These are phyloP conservation scores for Theocolax elegans DNA, from an alignment of 1,140 invertebrate species.

Conservation along the genomic window DNA sequence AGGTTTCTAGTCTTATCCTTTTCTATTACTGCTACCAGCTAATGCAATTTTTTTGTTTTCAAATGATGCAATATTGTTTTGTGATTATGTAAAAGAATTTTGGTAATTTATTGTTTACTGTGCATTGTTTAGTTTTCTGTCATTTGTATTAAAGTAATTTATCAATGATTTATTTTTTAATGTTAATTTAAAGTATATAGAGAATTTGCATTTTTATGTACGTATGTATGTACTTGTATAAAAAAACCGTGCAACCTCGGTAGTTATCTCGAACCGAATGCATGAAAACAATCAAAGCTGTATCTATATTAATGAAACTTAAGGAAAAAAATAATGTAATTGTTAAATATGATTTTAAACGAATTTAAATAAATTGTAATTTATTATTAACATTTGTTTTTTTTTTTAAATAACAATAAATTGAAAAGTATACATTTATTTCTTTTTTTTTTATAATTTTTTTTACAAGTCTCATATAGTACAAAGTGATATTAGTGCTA, in stretches of 20 bases:
- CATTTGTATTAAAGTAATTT: constrained; percentile 11
- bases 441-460: constrained; percentile 32
- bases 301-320: constrained; percentile 40
- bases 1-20: too few species aligned
- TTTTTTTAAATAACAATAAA: constrained; percentile 15
- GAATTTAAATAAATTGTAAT: constrained; percentile 61
- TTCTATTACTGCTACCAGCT: too few species aligned
- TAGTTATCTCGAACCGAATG: constrained; percentile 29
- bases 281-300: constrained; percentile 36
- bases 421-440: constrained; percentile 52
- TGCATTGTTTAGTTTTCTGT: constrained; percentile 15
- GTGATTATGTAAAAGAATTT: not conserved
- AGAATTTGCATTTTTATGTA: constrained; percentile 33
- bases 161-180: constrained; percentile 13
- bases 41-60: constrained; percentile 2
- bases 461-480: constrained; percentile 38
- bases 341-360: constrained; percentile 60
- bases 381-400: constrained; percentile 42
- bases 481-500: constrained; percentile 33
- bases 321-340: constrained; percentile 52
- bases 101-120: constrained; percentile 1
- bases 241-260: constrained; percentile 24
- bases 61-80: constrained; percentile 11
- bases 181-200: constrained; percentile 24
- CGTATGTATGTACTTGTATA: constrained; percentile 35